Evolutionary conservation across 2,888 invertebrate species (phyloP).

Genomic region (Emmelina monodactyla): DNA sequence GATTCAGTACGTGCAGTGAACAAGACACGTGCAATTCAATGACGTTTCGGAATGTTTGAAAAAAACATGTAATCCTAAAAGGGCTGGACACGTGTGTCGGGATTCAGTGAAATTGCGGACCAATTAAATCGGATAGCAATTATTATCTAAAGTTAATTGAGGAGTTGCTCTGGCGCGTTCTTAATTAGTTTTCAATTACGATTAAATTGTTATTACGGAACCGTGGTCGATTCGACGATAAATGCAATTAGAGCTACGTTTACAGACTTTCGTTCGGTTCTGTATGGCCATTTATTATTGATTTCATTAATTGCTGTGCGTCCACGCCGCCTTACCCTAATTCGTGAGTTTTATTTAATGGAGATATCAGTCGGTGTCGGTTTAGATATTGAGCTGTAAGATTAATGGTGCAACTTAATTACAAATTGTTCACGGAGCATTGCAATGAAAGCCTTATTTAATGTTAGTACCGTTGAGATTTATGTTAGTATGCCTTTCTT

Average conservation of each 20-base stretch:
- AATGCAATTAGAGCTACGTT: constrained; percentile 30
- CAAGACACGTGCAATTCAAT: constrained; percentile 29
- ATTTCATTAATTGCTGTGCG: background rate
- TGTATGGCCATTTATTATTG: background rate
- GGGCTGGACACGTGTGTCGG: constrained; percentile 10
- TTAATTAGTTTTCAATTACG: constrained; percentile 41
- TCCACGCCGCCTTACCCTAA: background rate
- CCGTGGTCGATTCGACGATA: constrained; percentile 26
- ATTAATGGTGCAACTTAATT: no score
- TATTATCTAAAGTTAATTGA: constrained; percentile 34
- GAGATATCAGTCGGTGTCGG: background rate
- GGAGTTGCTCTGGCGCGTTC: constrained; percentile 23
- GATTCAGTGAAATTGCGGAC: background rate
- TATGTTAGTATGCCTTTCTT: no score
- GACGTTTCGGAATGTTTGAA: constrained; percentile 24
- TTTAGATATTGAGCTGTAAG: no score
- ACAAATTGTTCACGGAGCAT: no score
- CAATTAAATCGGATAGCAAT: constrained; percentile 22
- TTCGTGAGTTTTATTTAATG: constrained; percentile 1
- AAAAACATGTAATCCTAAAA: constrained; percentile 6
- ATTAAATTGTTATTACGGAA: constrained; percentile 33
- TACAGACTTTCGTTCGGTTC: constrained; percentile 15
- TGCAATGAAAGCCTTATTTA: no score
- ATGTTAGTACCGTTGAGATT: no score
- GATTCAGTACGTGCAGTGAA: constrained; percentile 14